A percentile compares a stretch with the other conserved stretches of the same genome.
Evolutionary conservation across 2,113 vertebrate species (phyloP).

Genomic region (Ictidomys tridecemlineatus): DNA sequence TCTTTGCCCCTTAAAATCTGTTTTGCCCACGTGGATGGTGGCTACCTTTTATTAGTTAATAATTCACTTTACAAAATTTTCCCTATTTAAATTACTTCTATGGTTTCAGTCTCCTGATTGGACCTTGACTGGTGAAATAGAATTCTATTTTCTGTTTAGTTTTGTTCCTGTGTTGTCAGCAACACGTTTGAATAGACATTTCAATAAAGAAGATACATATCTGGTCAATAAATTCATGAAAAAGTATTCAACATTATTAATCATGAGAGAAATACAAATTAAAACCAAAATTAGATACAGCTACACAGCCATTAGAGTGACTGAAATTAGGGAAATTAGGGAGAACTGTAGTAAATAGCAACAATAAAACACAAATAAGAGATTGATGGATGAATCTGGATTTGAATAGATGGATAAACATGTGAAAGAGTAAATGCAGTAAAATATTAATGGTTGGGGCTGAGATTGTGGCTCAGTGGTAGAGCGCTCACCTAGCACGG

Average conservation of each 20-base stretch:
- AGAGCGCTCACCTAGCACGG: no score
- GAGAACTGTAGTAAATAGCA: not conserved
- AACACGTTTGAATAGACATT: conserved; percentile 1
- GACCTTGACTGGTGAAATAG: conserved; percentile 46
- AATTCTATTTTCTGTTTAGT: conserved; percentile 19
- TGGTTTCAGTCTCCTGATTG: conserved; percentile 47
- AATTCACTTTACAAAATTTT: conserved; percentile 24
- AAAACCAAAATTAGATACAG: not conserved
- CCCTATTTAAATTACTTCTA: not conserved
- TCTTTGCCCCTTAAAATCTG: not conserved
- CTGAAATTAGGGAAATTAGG: not conserved
- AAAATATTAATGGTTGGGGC: not conserved
- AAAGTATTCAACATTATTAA: not conserved
- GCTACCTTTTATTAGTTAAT: not conserved
- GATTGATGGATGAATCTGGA: not conserved
- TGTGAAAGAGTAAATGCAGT: no score
- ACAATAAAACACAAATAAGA: not conserved
- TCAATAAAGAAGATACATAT: not conserved
- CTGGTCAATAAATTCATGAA: not conserved
- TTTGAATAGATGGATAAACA: not conserved
- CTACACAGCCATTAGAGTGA: not conserved
- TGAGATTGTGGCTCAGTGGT: no score
- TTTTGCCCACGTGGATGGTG: not conserved
- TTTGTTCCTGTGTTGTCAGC: not conserved
- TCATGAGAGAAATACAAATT: conserved; percentile 29